Evolutionary conservation across 2,888 invertebrate species (phyloP).

Genomic region (Oasisia sp.): DNA sequence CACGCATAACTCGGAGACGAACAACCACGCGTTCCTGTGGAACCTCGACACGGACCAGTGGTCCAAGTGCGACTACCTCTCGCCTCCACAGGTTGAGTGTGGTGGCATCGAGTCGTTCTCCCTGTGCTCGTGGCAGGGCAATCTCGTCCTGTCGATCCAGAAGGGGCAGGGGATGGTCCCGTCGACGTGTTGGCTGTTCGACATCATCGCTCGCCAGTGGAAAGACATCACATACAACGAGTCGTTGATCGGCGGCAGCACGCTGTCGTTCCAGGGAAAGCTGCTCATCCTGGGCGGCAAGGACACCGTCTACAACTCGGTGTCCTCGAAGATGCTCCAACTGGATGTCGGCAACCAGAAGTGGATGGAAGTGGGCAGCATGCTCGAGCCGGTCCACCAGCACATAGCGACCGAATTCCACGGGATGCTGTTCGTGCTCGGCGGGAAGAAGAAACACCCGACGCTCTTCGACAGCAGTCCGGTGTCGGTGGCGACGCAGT

Average conservation of each 20-base stretch:
- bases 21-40: background rate
- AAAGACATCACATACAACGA: background rate
- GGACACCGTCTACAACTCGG: background rate
- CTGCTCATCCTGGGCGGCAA: background rate
- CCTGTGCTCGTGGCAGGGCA: background rate
- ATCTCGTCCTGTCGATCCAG: background rate
- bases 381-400: background rate
- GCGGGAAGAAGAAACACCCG: background rate
- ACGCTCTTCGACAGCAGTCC: background rate
- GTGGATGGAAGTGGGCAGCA: conserved; percentile 4
- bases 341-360: background rate
- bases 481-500: background rate
- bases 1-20: background rate
- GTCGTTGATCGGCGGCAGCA: background rate
- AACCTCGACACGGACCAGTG: background rate
- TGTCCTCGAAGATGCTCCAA: background rate
- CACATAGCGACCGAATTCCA: conserved; percentile 1
- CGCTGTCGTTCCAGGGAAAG: background rate
- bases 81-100: background rate
- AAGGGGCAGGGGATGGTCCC: background rate
- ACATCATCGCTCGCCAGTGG: background rate
- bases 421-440: background rate
- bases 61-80: background rate
- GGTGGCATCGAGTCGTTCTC: background rate
- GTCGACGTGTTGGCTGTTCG: background rate